Base-by-base conservation (phyloP, 2,113 vertebrate genomes). In the Syrrhaptes paradoxus region DNA sequence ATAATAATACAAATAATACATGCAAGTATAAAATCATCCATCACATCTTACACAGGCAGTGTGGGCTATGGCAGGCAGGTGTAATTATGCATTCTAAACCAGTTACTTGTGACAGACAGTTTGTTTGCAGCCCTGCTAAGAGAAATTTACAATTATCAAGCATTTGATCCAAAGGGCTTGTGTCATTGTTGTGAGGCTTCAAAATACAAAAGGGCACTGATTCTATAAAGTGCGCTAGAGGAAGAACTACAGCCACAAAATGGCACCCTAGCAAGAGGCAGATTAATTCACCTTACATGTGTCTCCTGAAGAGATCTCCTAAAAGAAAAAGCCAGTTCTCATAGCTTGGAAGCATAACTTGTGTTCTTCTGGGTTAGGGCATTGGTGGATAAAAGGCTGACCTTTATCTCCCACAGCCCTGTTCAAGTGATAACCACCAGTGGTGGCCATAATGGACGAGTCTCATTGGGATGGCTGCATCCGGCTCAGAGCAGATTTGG, bases 101-200 rank as follows among this genome's bases (percentile, higher is more conserved):
- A 63, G n/a, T 54, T 94, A 72, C 43, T 71, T 79, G 24, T 90
- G 62, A 76, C 49, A 87, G 58, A 75, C 82, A 92, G 26, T 38
- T 92, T 93, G 32, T 59, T 95, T 85, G 52, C 63, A 93, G 46
- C 36, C n/a, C 63, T 85, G 41, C 61, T 95, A 93, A 81, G 52
- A 87, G 78, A 87, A 94, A 94, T 92, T 81, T 80, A 59, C 38
- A 82, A 13, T 74, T 71, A 85, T 94, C 4, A 8, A 78, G 25
- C 28, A 36, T 91, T 94, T 88, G 66, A 82, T 90, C 45, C 77
- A 70, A 75, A 85, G 66, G n/a, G 45, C 38, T 94, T 58, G 38
- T 46, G n/a, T 36, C 86, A 75, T 31, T 87, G 15, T 76, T 81
- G 26, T 62, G 51, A 80, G 38, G 38, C 19, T 73, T 87, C 48